Conservation (phyloP, 53 echinoderm and acorn worm species). For the Pentamera pediparva region DNA sequence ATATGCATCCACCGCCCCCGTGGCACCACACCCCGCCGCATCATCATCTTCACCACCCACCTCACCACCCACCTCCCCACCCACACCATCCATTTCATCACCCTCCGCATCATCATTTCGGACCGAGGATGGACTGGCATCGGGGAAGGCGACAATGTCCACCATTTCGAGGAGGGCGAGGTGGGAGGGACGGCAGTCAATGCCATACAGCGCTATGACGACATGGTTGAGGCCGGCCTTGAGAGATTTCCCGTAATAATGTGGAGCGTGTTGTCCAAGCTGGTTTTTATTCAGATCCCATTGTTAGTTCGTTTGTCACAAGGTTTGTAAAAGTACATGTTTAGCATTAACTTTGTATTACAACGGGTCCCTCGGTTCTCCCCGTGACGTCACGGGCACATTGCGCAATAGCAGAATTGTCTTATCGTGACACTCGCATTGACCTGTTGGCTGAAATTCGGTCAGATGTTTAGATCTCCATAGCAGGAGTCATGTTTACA, state of each 20-base stretch:
- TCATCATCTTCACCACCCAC: not conserved
- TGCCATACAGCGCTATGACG: not conserved
- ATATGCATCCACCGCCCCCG: conserved; percentile 3
- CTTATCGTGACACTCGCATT: too few species aligned
- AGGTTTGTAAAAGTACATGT: too few species aligned
- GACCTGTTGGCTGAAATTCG: too few species aligned
- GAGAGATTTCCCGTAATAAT: not conserved
- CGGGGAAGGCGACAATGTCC: not conserved
- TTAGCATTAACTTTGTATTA: too few species aligned
- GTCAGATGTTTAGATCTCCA: too few species aligned
- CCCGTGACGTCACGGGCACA: too few species aligned
- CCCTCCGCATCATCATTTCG: not conserved
- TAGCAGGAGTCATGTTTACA: too few species aligned
- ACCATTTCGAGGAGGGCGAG: not conserved
- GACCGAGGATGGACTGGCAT: not conserved
- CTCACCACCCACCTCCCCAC: conserved; percentile 4
- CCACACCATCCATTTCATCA: not conserved
- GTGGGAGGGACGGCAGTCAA: not conserved
- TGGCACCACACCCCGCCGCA: conserved; percentile 13
- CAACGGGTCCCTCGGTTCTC: too few species aligned
- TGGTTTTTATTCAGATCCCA: not conserved
- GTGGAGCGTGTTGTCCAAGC: not conserved
- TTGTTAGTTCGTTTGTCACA: too few species aligned
- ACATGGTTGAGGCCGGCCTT: not conserved
- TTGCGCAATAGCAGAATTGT: too few species aligned